Evolutionary conservation across 2,888 invertebrate species (phyloP), one percentile per base, ranked within the genome.

Genomic region (Operophtera brumata): DNA sequence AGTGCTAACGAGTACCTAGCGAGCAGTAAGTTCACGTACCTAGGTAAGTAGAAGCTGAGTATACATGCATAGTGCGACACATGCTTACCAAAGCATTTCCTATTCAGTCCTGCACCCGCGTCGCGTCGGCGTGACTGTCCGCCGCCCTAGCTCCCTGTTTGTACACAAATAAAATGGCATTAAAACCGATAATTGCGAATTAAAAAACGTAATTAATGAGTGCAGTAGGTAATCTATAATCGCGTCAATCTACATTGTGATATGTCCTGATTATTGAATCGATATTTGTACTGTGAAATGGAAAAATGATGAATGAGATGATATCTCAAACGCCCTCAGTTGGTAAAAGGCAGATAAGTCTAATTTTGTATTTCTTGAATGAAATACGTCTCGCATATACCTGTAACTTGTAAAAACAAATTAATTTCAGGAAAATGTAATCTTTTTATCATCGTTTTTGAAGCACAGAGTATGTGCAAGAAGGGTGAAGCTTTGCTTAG

Each of bases 221-320:
- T 59, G 53, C 61, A 44, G 51, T 55, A 59, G 57, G 57, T 59
- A 60, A 60, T 59, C 50, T 43, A 45, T 28, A 62, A 67, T 65
- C 63, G 44, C n/a, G 45, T 40, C 48, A 35, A 63, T 61, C 57
- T 61, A 53, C 55, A 61, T 56, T 57, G 61, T 61, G 59, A 57
- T 62, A 57, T 54, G 43, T 59, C 25, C 34, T 62, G 62, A 65
- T 63, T 53, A 62, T 50, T 47, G 34, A 51, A 39, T 52, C 51
- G 54, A 50, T 54, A 47, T 50, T 53, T 55, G 54, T 32, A 39
- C 42, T 56, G 42, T 59, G 46, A 49, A 54, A 55, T 53, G 47
- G 50, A 55, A 54, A 40, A 54, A 54, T 59, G 54, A 61, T 61
- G 55, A 57, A 53, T 60, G 45, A 55, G 56, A 62, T 55, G 49